These are phyloP conservation scores for Philypnodon macrostomus DNA, from an alignment of 2,797 vertebrate species.

Conservation along the genomic window DNA sequence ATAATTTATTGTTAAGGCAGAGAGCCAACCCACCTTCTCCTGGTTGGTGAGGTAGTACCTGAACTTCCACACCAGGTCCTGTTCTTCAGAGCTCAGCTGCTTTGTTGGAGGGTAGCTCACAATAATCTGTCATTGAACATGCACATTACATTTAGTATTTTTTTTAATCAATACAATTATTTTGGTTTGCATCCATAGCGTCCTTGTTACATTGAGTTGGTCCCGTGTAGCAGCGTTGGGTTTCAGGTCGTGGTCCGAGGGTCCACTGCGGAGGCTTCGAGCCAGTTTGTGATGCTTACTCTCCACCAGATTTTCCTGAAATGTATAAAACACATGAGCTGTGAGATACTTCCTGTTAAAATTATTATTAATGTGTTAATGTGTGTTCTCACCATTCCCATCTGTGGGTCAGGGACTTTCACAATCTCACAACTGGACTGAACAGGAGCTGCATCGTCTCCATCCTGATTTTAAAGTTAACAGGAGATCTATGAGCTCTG, in stretches of 20 bases:
- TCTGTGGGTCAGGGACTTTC: conserved; percentile 96
- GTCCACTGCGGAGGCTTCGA: conserved; percentile 93
- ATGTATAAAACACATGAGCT: not conserved
- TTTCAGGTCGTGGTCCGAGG: conserved; percentile 96
- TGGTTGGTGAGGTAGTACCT: conserved; percentile 97
- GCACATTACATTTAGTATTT: not conserved
- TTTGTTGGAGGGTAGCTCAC: conserved; percentile 98
- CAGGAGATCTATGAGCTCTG: no score
- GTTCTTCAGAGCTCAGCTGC: conserved; percentile 93
- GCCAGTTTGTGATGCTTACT: conserved; percentile 98
- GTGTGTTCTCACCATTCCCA: conserved; percentile 88
- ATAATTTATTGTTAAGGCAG: no score
- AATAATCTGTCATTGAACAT: conserved; percentile 82
- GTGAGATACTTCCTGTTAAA: no score
- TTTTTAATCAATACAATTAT: no score
- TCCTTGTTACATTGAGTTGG: conserved; percentile 96
- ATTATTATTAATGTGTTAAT: not conserved
- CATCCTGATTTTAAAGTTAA: no score
- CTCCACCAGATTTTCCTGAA: conserved; percentile 95
- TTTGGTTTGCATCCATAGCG: no score
- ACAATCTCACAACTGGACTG: conserved; percentile 92
- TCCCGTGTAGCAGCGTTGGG: conserved; percentile 94
- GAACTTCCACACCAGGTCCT: conserved; percentile 99
- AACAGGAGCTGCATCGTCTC: conserved; percentile 86
- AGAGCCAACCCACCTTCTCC: conserved; percentile 84